Base-by-base conservation (phyloP, 2,797 vertebrate species). In the Scarus forsteni region DNA sequence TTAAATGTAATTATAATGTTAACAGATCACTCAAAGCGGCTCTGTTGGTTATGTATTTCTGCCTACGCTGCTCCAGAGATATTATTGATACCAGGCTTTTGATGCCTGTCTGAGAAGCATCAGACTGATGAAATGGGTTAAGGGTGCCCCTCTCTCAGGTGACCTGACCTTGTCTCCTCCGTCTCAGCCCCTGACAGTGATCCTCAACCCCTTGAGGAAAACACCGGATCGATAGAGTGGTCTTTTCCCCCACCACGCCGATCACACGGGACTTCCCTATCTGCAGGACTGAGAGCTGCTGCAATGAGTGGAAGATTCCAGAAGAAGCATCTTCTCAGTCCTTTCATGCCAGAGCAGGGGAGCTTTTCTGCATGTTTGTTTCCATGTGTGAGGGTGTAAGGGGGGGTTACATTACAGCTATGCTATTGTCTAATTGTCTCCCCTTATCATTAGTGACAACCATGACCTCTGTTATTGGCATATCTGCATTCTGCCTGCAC, bases 401-500 rank as follows among this genome's bases (percentile, higher is more conserved):
- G 61, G 72, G 77, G 73, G 69, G 70, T 81, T 87, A 81, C 84
- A 87, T 89, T 91, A 89, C 89, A 89, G 85, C 79, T 83, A 74
- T 73, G 64, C 83, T 87, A 85, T 83, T 88, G 83, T 88, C 85
- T 92, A 92, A 92, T 92, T 92, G 89, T 91, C 84, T 85, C 70
- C 74, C 87, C 82, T 86, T 86, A 87, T 93, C 86, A 86, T 92
- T 82, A 89, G 85, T 87, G 88, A 90, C 88, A 87, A 92, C 81
- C 88, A 79, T 89, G 87, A 92, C 88, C 87, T 91, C 91, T 91
- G 84, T 89, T 91, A 90, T 90, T 91, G 88, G 89, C 85, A 89
- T 89, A 89, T 88, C 89, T 91, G 89, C 91, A 92, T 92, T 93
- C 91, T 87, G 88, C 88, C 90, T 90, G 90, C 90, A 92, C 89